Evolutionary conservation across 2,888 invertebrate species (phyloP).

Genomic region (Chloroclysta siterata): DNA sequence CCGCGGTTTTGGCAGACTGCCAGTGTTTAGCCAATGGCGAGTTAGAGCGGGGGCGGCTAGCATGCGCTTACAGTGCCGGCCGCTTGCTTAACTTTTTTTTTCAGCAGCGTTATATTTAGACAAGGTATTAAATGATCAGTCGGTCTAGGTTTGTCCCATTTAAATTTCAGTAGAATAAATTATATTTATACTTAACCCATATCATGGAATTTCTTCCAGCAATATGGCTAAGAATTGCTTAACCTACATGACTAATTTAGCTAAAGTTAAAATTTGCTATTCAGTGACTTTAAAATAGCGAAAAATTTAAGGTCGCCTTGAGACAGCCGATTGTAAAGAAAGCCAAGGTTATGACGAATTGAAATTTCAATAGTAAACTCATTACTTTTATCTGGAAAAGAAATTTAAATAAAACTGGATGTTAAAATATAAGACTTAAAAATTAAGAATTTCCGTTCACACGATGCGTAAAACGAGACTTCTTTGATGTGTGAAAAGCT

Average conservation of each 20-base stretch:
- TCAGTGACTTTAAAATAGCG: conserved; percentile 43
- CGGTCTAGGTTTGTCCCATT: conserved; percentile 39
- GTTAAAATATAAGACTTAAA: neutral
- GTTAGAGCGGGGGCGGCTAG: conserved; percentile 61
- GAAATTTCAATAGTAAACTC: conserved; percentile 39
- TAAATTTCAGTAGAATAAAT: neutral
- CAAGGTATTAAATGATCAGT: conserved; percentile 42
- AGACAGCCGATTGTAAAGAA: conserved; percentile 51
- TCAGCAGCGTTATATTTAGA: conserved; percentile 58
- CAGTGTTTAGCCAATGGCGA: conserved; percentile 72
- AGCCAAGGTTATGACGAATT: conserved; percentile 60
- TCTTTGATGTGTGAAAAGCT: neutral
- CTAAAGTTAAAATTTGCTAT: neutral
- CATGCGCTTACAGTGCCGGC: conserved; percentile 60
- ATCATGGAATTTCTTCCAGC: too few relatives aligned
- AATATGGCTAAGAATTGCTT: too few relatives aligned
- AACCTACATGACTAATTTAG: neutral
- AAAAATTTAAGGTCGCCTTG: conserved; percentile 56
- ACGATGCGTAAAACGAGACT: neutral
- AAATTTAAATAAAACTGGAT: neutral
- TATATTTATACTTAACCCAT: neutral
- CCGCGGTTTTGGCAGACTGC: conserved; percentile 80
- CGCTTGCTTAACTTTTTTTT: conserved; percentile 56
- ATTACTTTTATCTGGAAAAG: neutral
- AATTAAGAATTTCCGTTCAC: neutral